Evolutionary conservation across 2,797 vertebrate genomes (phyloP), one percentile per base, ranked within the genome.

Genomic region (Hypotaenidia philippensis): DNA sequence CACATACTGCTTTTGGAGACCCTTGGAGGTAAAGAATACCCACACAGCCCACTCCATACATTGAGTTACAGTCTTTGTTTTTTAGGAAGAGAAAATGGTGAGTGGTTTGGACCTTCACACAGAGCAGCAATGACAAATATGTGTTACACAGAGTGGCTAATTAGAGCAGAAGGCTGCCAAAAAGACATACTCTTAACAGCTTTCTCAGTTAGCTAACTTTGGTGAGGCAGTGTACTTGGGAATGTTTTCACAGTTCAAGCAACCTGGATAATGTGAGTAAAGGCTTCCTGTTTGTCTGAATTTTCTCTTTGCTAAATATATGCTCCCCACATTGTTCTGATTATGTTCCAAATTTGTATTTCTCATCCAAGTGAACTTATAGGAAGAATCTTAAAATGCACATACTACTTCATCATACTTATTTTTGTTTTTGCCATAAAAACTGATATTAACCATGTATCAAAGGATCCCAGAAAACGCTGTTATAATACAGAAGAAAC

Each of bases 11-110:
- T 57, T 11, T 11, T 41, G 31, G 36, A 47, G 26, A 85, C 10
- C 18, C 38, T 25, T 57, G 49, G 17, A 81, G 38, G 38, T 63
- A 72, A 77, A 57, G n/a, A 40, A 34, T 32, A 25, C 5, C 6
- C 38, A 20, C 16, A 41, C 18, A 55, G 16, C 15, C 45, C 1
- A 0, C 10, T 40, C 17, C 0, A 0, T 56, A 66, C 16, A 7
- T 8, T n/a, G 20, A 52, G 29, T 59, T 50, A 34, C 56, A 49
- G 47, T 20, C 9, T 59, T 23, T 19, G 34, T 66, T 41, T 21
- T 63, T 32, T 11, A 49, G 27, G 23, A 87, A 34, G 5, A 68
- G 38, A 78, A 89, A 78, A 59, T 11, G 7, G 22, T 34, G 23
- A 45, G 13, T n/a, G 7, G 50, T 60, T 50, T 74, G 56, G 50